phyloP scores from a whole-genome alignment of 2,797 vertebrate genomes.

The Synaphobranchus kaupii region DNA sequence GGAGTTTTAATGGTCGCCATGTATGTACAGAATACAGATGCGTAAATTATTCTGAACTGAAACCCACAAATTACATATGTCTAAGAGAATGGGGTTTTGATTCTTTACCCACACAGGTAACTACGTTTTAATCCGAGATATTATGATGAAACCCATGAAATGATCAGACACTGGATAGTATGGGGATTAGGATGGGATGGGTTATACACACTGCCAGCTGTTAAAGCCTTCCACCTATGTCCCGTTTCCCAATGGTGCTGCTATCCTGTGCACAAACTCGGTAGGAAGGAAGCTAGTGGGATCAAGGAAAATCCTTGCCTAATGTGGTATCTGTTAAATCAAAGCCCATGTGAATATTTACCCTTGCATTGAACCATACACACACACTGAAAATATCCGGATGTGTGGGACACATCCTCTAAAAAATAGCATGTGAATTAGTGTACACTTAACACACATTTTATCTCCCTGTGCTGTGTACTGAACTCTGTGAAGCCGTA shows the following conservation, averaged over 20 bases:
- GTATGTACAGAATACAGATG: background rate
- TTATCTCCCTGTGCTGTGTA: background rate
- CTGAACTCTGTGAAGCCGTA: no score
- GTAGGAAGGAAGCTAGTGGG: background rate
- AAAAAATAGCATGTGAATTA: background rate
- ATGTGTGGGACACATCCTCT: no score
- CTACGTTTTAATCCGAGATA: no score
- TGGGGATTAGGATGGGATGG: background rate
- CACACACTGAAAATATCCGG: background rate
- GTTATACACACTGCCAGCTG: background rate
- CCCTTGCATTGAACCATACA: background rate
- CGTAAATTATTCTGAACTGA: no score
- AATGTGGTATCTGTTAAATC: conserved; percentile 1
- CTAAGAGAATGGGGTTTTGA: background rate
- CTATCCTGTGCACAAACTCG: background rate
- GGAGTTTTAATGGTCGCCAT: background rate
- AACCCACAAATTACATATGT: background rate
- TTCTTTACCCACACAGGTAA: background rate
- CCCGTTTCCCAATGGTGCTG: background rate
- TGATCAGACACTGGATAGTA: background rate
- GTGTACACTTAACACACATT: background rate
- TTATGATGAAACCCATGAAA: background rate
- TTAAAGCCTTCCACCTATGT: background rate
- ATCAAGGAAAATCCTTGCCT: background rate
- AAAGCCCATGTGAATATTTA: background rate